A percentile compares a stretch with the other conserved stretches of the same genome.
These are phyloP conservation scores for Lanius collurio DNA, from an alignment of 2,113 vertebrate species.

Conservation along the genomic window DNA sequence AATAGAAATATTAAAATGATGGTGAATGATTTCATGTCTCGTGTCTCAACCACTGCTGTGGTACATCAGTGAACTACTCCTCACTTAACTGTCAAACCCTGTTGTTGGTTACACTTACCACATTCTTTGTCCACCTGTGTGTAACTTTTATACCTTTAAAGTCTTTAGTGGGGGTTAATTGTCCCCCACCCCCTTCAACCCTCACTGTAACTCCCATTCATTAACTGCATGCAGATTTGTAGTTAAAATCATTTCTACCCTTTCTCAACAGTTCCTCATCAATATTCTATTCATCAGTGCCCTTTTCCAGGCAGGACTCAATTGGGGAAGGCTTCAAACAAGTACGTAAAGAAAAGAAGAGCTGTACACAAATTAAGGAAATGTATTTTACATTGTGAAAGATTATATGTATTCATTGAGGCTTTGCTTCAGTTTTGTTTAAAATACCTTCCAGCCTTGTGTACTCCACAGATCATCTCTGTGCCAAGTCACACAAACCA, in stretches of 20 bases:
- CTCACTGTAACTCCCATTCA: background rate
- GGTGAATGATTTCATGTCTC: background rate
- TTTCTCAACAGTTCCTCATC: background rate
- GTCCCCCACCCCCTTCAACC: background rate
- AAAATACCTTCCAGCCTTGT: background rate
- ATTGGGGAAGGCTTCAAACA: background rate
- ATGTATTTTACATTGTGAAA: background rate
- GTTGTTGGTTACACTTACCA: background rate
- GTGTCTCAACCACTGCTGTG: accelerated
- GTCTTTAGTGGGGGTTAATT: background rate
- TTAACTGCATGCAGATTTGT: background rate
- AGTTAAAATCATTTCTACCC: background rate
- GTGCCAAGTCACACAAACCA: background rate
- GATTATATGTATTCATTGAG: background rate
- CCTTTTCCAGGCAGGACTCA: background rate
- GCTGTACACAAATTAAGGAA: background rate
- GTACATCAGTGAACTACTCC: background rate
- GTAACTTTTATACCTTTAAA: background rate
- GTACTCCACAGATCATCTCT: background rate
- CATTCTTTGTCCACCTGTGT: background rate
- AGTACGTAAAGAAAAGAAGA: background rate
- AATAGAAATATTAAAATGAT: background rate
- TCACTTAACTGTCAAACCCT: background rate
- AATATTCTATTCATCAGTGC: background rate
- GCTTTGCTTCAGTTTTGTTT: background rate